phyloP scores from a whole-genome alignment of 2,888 invertebrate species.

The Drosophila kanekoi region DNA sequence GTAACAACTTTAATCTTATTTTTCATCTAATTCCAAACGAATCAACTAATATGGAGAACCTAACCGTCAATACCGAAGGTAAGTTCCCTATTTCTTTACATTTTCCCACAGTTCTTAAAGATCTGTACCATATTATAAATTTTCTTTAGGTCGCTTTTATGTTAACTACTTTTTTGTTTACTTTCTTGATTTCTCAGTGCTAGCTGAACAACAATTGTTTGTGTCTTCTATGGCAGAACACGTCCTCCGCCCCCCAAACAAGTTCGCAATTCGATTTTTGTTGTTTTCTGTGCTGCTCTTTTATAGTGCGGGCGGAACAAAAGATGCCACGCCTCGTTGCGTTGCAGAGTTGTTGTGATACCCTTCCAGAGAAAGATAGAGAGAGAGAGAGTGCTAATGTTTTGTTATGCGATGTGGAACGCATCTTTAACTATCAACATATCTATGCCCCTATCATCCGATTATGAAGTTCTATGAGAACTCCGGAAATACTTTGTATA shows the following conservation, averaged over 20 bases:
- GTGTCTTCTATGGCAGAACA: conserved; percentile 14
- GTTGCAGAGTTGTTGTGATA: conserved; percentile 33
- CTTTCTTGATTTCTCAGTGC: conserved; percentile 20
- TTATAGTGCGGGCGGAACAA: conserved; percentile 56
- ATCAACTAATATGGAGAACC: conserved; percentile 64
- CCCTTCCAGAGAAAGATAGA: neutral
- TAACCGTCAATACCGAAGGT: conserved; percentile 61
- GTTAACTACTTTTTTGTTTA: conserved; percentile 11
- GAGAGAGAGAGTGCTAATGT: neutral
- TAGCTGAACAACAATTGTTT: conserved; percentile 38
- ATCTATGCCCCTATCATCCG: no score
- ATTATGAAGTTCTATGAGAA: no score
- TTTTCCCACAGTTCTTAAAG: neutral
- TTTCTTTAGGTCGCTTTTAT: conserved; percentile 7
- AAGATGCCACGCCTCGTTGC: conserved; percentile 70
- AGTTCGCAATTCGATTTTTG: conserved; percentile 25
- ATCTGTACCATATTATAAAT: conserved; percentile 2
- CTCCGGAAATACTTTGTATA: no score
- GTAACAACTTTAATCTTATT: conserved; percentile 10
- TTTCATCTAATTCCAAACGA: conserved; percentile 2
- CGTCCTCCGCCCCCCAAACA: conserved; percentile 6
- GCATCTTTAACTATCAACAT: no score
- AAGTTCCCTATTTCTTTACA: conserved; percentile 23
- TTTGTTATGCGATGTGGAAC: neutral
- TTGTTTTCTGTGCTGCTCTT: conserved; percentile 32